Base-by-base conservation (phyloP, 2,797 vertebrate genomes). In the Apogon hyalosoma region DNA sequence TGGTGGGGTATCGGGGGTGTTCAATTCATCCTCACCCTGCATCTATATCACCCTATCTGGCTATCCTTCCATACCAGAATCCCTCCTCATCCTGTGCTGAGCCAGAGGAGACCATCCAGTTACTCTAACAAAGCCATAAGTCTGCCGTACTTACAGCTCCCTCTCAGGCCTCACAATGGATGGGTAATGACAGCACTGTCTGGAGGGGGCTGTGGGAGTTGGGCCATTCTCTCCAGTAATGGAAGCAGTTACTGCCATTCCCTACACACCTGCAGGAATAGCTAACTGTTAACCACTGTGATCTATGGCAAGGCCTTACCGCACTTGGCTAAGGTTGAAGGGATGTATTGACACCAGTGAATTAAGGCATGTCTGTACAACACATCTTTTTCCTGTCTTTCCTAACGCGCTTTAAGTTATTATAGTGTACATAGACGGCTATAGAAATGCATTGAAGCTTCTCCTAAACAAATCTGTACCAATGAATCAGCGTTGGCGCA, bases 131-230 rank as follows among this genome's bases (percentile, higher is more conserved):
- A 85, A 92, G 90, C 90, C 84, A 88, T 92, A 93, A 92, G 92
- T 93, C 93, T 92, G 83, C 77, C 71, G 81, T 91, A 91, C 92
- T 93, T 92, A 92, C 85, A 86, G 89, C 88, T 88, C 77, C 87
- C 84, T 88, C 87, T 92, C 88, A 90, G 87, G 88, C 85, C 88
- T 84, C 80, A 88, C 81, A 91, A 94, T 92, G 88, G 92, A 93
- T 92, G 86, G 86, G 85, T 92, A 93, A 92, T 91, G 92, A 92
- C 92, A 87, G 85, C 58, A 72, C 86, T 93, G 88, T 89, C 91
- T 90, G 84, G 89, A 87, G 87, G 88, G 80, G 88, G 85, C 87
- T 76, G 77, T 80, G 81, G 87, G 88, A 90, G 90, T 89, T 85
- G 74, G 78, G 83, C 87, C 85, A 89, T 88, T 89, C 90, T 88